Conservation (phyloP, 30 jellyfish, hydroid and myxozoan genomes). For the Turritopsis rubra region DNA sequence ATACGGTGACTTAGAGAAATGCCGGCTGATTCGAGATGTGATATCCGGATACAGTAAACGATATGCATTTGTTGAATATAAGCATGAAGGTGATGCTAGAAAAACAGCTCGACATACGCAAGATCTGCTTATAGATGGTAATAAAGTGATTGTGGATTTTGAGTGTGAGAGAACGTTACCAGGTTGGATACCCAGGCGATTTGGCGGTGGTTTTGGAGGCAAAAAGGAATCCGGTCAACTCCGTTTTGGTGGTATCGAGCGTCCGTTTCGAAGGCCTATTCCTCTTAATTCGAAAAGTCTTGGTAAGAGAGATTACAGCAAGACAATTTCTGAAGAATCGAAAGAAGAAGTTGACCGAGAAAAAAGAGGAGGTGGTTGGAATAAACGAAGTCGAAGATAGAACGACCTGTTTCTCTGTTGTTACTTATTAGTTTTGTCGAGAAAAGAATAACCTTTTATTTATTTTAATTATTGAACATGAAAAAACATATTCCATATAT, state of each 20-base stretch:
- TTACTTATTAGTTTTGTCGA: too few species aligned
- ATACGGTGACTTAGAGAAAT: conserved; percentile 69
- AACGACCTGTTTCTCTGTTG: too few species aligned
- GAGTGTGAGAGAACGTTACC: conserved; percentile 72
- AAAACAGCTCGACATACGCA: conserved; percentile 63
- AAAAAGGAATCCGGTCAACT: conserved; percentile 97
- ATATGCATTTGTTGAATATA: conserved; percentile 87
- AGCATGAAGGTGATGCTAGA: conserved; percentile 84
- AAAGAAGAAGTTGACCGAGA: neutral
- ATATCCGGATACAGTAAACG: conserved; percentile 80
- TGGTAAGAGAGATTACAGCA: neutral
- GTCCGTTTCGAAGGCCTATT: conserved; percentile 92
- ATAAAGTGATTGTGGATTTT: conserved; percentile 63
- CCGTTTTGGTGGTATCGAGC: conserved; percentile 93
- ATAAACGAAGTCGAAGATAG: neutral
- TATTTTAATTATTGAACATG: too few species aligned
- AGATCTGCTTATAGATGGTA: conserved; percentile 59
- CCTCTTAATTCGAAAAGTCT: conserved; percentile 32
- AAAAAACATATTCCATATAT: too few species aligned
- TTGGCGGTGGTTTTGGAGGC: conserved; percentile 99
- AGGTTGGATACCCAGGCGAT: conserved; percentile 97
- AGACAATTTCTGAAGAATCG: neutral
- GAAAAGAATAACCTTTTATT: too few species aligned
- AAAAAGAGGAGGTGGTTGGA: neutral
- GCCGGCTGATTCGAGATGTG: conserved; percentile 74